Base-by-base conservation (phyloP, 2,797 vertebrate species). In the Parauchenoglanis punctatus region DNA sequence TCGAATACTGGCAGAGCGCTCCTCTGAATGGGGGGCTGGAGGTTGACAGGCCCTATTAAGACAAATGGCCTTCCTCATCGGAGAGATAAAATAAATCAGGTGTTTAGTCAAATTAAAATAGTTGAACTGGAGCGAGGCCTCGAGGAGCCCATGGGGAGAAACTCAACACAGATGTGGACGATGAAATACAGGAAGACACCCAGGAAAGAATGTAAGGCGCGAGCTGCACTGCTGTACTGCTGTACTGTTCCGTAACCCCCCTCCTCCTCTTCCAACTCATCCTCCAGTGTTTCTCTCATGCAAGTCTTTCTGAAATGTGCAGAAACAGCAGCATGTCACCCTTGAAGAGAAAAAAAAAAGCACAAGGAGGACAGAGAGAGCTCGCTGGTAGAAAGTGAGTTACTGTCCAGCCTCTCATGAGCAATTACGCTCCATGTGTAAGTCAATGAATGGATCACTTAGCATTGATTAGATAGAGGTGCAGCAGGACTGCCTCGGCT, bases 41-140 rank as follows among this genome's bases (percentile, higher is more conserved):
- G 97, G 97, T 97, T 99, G 98, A 99, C 98, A 99, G 96, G 95
- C 96, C 97, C 96, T 99, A 99, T 99, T 99, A 99, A 99, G 98
- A 99, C 98, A 99, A 98, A 99, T 96, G 96, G 96, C 97, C 97
- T 97, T 97, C 96, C 98, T 99, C 97, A 98, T 99, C 95, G 96
- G 97, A 98, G 97, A 98, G 97, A 99, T 99, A 97, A 99, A 99
- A 99, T 99, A 99, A 99, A 99, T 99, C 98, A 99, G 98, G 97
- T 99, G 98, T 99, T 99, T 98, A 99, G 98, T 99, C 97, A 98
- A 99, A 99, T 99, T 99, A 99, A 99, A 99, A 99, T 98, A 98
- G 97, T 98, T 98, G 96, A 96, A 97, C 97, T 98, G 95, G 97
- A 99, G 97, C 96, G 96, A 97, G 96, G 97, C 97, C 97, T 95